Conservation (phyloP, 2,888 invertebrate species). For the Synergus umbraculus region DNA sequence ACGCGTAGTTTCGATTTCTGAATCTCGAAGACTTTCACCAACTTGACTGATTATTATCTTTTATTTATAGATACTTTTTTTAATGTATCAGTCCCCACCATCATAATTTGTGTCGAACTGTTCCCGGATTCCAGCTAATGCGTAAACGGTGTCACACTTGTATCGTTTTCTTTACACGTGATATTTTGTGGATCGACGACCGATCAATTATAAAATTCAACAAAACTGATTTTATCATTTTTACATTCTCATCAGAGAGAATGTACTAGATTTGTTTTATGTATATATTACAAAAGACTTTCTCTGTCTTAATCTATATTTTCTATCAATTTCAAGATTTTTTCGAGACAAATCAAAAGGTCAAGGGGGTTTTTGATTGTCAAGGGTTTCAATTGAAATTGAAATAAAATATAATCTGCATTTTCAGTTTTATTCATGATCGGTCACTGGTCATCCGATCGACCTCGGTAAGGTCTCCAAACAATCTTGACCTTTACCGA, state of each 20-base stretch:
- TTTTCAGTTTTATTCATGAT: slow-evolving; percentile 26
- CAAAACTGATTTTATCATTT: too few relatives aligned
- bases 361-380: too few relatives aligned
- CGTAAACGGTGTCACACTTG: not conserved
- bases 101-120: not conserved
- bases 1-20: not conserved
- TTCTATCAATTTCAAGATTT: too few relatives aligned
- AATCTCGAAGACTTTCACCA: not conserved
- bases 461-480: slow-evolving; percentile 57
- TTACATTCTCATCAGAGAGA: too few relatives aligned
- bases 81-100: not conserved
- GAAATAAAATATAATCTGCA: not conserved
- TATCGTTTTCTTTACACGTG: not conserved
- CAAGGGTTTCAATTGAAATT: too few relatives aligned
- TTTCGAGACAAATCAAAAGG: too few relatives aligned
- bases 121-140: slow-evolving; percentile 2
- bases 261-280: too few relatives aligned
- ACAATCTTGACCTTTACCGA: slow-evolving; percentile 58
- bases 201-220: not conserved
- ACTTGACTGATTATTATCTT: not conserved
- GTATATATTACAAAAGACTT: not conserved
- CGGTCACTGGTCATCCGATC: slow-evolving; percentile 32
- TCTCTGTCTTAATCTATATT: not conserved
- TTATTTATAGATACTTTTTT: not conserved
- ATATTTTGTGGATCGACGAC: not conserved